Evolutionary conservation across 37 sponge, comb jelly and placozoan genomes (phyloP).

Genomic region (Agelas oroides): DNA sequence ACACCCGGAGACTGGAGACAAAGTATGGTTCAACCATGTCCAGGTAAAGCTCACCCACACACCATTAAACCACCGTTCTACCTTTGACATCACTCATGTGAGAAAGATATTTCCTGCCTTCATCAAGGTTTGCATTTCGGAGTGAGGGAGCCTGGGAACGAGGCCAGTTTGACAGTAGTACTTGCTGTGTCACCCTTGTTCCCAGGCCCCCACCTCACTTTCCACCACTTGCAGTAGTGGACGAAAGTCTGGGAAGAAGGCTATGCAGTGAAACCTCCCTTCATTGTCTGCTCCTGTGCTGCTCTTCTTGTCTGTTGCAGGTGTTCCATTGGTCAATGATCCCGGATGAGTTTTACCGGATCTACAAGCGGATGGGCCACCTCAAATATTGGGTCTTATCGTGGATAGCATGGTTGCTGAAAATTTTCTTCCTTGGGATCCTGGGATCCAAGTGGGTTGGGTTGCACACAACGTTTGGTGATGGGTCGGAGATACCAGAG

Average conservation of each 20-base stretch:
- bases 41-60: slow-evolving; percentile 39
- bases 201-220: too few species aligned
- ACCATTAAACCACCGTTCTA: too few species aligned
- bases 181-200: too few species aligned
- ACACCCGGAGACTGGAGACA: slow-evolving; percentile 81
- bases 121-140: background rate
- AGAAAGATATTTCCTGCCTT: background rate
- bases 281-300: too few species aligned
- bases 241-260: too few species aligned
- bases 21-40: slow-evolving; percentile 88
- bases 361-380: slow-evolving; percentile 51
- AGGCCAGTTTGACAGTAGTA: too few species aligned
- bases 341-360: slow-evolving; percentile 35
- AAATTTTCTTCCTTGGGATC: slow-evolving; percentile 44
- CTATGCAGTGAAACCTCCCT: too few species aligned
- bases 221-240: too few species aligned
- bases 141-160: too few species aligned
- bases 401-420: slow-evolving; percentile 25
- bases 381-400: slow-evolving; percentile 54
- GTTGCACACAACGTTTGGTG: slow-evolving; percentile 65
- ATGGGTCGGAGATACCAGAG: slow-evolving; percentile 71
- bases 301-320: slow-evolving; percentile 8
- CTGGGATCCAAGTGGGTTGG: slow-evolving; percentile 41
- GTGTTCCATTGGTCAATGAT: slow-evolving; percentile 67
- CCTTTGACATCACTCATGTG: too few species aligned